A percentile compares a stretch with the other conserved stretches of the same genome.
phyloP scores from a whole-genome alignment of 2,113 vertebrate genomes.

The Climacteris rufus region DNA sequence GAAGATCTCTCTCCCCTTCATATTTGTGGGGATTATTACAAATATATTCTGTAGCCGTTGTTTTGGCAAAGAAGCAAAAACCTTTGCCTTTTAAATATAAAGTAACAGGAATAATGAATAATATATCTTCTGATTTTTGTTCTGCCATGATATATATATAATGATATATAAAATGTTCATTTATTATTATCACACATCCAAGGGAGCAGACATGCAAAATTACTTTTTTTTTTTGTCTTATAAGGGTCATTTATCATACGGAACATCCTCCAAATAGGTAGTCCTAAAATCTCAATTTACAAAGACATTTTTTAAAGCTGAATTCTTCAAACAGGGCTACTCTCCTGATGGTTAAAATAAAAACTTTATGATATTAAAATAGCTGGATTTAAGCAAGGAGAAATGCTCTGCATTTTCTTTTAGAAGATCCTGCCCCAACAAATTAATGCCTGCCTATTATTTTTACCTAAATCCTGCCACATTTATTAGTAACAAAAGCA shows the following conservation, averaged over 20 bases:
- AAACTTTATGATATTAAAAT: slow-evolving; percentile 46
- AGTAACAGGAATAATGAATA: slow-evolving; percentile 48
- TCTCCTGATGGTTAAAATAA: slow-evolving; percentile 31
- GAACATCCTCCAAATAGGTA: slow-evolving; percentile 61
- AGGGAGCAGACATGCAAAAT: slow-evolving; percentile 67
- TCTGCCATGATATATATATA: slow-evolving; percentile 45
- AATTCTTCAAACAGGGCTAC: slow-evolving; percentile 31
- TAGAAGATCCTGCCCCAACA: not conserved
- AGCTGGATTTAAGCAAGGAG: not conserved
- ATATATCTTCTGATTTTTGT: slow-evolving; percentile 35
- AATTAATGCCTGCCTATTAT: not conserved
- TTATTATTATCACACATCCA: slow-evolving; percentile 64
- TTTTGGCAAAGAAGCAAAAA: slow-evolving; percentile 49
- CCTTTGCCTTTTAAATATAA: slow-evolving; percentile 55
- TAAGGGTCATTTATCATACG: slow-evolving; percentile 50
- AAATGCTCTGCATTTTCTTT: not conserved
- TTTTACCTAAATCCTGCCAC: not conserved
- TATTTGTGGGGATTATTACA: not conserved
- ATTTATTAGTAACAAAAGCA: not conserved
- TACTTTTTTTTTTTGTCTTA: slow-evolving; percentile 46
- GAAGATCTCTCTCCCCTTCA: slow-evolving; percentile 31
- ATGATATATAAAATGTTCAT: slow-evolving; percentile 70
- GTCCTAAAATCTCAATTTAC: slow-evolving; percentile 64
- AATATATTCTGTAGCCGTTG: slow-evolving; percentile 21
- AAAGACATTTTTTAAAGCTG: slow-evolving; percentile 60